These are phyloP conservation scores for Sanderia malayensis DNA, from an alignment of 30 jellyfish, hydroid and myxozoan species.

Conservation along the genomic window DNA sequence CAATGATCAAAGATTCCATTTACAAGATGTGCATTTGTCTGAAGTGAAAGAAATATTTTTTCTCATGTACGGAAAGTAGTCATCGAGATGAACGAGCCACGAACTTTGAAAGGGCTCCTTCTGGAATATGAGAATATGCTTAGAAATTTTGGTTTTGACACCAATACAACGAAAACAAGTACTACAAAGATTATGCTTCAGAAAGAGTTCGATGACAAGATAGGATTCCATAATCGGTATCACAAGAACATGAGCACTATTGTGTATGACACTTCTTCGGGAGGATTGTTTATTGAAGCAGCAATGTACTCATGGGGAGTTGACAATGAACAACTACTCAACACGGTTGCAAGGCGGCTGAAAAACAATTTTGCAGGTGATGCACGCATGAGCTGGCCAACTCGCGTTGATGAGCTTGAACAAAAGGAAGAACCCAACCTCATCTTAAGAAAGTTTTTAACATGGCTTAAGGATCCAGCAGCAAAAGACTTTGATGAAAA, in stretches of 20 bases:
- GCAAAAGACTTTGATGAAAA: slow-evolving; percentile 20
- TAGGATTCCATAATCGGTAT: slow-evolving; percentile 43
- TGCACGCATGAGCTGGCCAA: slow-evolving; percentile 13
- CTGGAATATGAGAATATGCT: slow-evolving; percentile 25
- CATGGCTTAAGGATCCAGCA: slow-evolving; percentile 24
- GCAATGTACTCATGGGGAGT: slow-evolving; percentile 37
- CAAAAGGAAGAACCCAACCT: not conserved
- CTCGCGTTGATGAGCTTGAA: not conserved
- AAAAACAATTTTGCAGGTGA: not conserved
- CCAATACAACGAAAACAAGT: slow-evolving; percentile 12
- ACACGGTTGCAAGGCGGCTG: slow-evolving; percentile 28
- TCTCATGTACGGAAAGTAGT: slow-evolving; percentile 1
- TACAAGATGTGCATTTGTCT: not conserved
- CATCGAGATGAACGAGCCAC: slow-evolving; percentile 6
- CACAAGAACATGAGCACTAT: slow-evolving; percentile 29
- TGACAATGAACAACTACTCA: slow-evolving; percentile 29
- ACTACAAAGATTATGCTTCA: slow-evolving; percentile 23
- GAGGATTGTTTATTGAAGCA: slow-evolving; percentile 29
- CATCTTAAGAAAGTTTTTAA: not conserved
- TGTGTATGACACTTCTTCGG: slow-evolving; percentile 11
- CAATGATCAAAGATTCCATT: slow-evolving; percentile 8
- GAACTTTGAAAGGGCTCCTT: slow-evolving; percentile 10
- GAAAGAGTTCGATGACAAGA: slow-evolving; percentile 12
- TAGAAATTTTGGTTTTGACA: slow-evolving; percentile 25
- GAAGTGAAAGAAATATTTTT: slow-evolving; percentile 21